Percentiles rank a stretch among this genome's conserved stretches.
Evolutionary conservation across 2,797 vertebrate species (phyloP).

Genomic region (Urocyon cinereoargenteus): DNA sequence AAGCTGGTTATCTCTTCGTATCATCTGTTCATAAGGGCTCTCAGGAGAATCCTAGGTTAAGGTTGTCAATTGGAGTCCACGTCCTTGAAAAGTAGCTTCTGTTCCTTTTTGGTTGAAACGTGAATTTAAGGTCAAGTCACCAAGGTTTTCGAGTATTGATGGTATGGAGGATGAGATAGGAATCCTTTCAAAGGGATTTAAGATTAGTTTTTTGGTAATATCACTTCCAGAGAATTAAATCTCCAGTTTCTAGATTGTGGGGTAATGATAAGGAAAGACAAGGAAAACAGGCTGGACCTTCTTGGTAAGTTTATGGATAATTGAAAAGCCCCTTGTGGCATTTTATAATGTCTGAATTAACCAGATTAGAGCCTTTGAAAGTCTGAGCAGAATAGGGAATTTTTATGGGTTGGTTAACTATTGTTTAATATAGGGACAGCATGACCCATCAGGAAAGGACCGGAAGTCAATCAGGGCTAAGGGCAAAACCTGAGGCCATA

Average conservation of each 20-base stretch:
- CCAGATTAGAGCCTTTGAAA: not conserved
- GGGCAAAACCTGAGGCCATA: not conserved
- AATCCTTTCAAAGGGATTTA: not conserved
- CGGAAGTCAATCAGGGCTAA: not conserved
- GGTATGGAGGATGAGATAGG: not conserved
- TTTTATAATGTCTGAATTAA: not conserved
- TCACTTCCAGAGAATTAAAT: not conserved
- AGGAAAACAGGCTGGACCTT: not conserved
- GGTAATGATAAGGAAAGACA: not conserved
- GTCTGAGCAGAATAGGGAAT: not conserved
- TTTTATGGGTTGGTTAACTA: not conserved
- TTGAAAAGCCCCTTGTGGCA: not conserved
- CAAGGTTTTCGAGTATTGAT: not conserved
- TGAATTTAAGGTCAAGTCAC: not conserved
- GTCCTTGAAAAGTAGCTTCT: not conserved
- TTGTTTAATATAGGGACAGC: not conserved
- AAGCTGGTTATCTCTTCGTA: not conserved
- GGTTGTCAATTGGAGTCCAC: too few relatives aligned
- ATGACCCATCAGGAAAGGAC: not conserved
- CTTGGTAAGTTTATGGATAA: not conserved
- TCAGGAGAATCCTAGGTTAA: not conserved
- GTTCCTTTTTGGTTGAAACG: not conserved
- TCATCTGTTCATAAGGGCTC: fast-evolving
- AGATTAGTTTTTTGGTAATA: not conserved
- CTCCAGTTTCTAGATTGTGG: not conserved